These are phyloP conservation scores for Ischnus inquisitorius DNA, from an alignment of 2,888 invertebrate genomes.

Conservation along the genomic window DNA sequence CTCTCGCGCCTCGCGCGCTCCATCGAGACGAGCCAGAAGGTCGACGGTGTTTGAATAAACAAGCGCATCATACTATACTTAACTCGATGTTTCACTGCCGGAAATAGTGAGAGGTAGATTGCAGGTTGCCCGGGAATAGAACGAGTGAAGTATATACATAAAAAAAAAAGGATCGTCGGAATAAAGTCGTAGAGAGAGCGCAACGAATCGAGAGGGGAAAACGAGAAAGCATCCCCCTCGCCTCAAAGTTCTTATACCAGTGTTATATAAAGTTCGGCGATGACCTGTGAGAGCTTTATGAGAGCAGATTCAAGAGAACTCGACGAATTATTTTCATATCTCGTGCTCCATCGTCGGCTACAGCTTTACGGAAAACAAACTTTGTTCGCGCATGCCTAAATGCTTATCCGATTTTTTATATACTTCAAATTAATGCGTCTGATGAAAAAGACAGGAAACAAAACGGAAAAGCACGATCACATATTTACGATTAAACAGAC, in stretches of 20 bases:
- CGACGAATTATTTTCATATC: conserved; percentile 34
- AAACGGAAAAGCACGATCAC: too few relatives aligned
- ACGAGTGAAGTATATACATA: conserved; percentile 1
- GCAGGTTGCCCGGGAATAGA: background rate
- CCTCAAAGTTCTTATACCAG: background rate
- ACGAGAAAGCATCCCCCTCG: conserved; percentile 9
- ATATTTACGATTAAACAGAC: too few relatives aligned
- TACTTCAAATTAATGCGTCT: background rate
- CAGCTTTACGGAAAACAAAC: conserved; percentile 39
- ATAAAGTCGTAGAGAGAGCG: conserved; percentile 19
- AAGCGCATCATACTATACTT: conserved; percentile 72
- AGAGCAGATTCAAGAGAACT: conserved; percentile 66
- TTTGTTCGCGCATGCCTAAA: conserved; percentile 26
- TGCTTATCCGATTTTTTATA: background rate
- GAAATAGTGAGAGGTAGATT: conserved; percentile 2
- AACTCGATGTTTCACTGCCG: conserved; percentile 68
- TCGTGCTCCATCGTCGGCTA: conserved; percentile 1
- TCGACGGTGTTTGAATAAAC: conserved; percentile 72
- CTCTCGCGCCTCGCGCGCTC: conserved; percentile 25
- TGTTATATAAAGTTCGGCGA: conserved; percentile 71
- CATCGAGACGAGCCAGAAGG: conserved; percentile 24
- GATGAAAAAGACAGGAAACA: too few relatives aligned
- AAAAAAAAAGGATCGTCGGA: conserved; percentile 20
- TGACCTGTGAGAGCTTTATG: conserved; percentile 74
- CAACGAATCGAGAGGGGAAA: conserved; percentile 15